Percentiles rank a stretch among this genome's conserved stretches.
phyloP scores from a whole-genome alignment of 2,888 invertebrate genomes.

The Papilio elwesi region DNA sequence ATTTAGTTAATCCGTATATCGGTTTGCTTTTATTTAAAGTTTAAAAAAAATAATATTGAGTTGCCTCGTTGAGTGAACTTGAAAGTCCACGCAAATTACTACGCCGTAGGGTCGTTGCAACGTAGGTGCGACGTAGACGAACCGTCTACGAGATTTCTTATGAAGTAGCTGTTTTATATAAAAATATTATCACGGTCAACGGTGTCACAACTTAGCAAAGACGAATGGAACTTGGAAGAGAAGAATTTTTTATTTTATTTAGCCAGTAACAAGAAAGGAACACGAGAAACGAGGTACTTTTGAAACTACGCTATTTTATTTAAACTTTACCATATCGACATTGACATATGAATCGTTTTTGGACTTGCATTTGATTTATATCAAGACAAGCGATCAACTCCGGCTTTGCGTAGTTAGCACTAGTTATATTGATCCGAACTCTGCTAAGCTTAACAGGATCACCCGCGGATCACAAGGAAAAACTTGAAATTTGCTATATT shows the following conservation, averaged over 20 bases:
- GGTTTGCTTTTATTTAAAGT: not conserved
- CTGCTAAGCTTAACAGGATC: too few relatives aligned
- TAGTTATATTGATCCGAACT: too few relatives aligned
- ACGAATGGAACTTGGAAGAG: too few relatives aligned
- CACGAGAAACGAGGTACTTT: not conserved
- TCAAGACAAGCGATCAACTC: too few relatives aligned
- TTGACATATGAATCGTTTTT: too few relatives aligned
- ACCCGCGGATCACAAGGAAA: too few relatives aligned
- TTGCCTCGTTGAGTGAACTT: not conserved
- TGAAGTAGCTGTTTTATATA: slow-evolving; percentile 1
- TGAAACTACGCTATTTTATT: not conserved
- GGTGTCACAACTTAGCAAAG: not conserved
- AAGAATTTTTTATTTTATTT: not conserved
- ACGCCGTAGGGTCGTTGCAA: not conserved
- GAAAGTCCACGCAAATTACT: not conserved
- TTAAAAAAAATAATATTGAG: not conserved
- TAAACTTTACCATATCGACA: too few relatives aligned
- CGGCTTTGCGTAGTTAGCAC: too few relatives aligned
- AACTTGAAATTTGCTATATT: too few relatives aligned
- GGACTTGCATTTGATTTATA: too few relatives aligned
- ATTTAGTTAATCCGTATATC: not conserved
- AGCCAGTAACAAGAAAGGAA: not conserved
- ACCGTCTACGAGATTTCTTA: slow-evolving; percentile 20
- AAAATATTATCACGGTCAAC: not conserved
- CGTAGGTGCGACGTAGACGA: slow-evolving; percentile 1